Conservation (phyloP, 2,888 invertebrate species). For the Athetis lepigone region DNA sequence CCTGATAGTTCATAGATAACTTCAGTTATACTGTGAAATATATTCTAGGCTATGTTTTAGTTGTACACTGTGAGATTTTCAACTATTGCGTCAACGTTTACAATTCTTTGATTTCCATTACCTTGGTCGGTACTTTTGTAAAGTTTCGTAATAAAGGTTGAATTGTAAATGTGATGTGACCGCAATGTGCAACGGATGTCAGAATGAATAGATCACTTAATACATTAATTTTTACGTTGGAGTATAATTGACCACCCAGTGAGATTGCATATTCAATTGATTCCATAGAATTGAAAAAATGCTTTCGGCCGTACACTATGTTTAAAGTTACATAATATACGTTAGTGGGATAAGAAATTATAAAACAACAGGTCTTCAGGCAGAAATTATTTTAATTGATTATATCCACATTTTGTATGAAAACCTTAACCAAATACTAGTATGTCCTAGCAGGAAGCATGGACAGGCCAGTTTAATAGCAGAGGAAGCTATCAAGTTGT, state of each 20-base stretch:
- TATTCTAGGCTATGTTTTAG: slow-evolving; percentile 54
- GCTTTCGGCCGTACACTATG: not conserved
- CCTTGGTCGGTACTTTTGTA: slow-evolving; percentile 36
- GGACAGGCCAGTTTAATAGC: slow-evolving; percentile 74
- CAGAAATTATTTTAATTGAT: slow-evolving; percentile 38
- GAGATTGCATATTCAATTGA: slow-evolving; percentile 24
- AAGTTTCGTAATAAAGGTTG: slow-evolving; percentile 49
- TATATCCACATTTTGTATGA: slow-evolving; percentile 54
- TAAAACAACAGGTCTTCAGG: slow-evolving; percentile 17
- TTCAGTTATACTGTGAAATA: slow-evolving; percentile 68
- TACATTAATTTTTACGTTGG: slow-evolving; percentile 31
- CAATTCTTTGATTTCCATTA: slow-evolving; percentile 48
- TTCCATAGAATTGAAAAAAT: slow-evolving; percentile 12
- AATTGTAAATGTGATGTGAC: slow-evolving; percentile 52
- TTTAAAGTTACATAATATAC: not conserved
- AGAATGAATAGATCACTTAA: slow-evolving; percentile 48
- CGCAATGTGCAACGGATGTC: slow-evolving; percentile 51
- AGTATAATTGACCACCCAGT: slow-evolving; percentile 37
- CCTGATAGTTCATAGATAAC: slow-evolving; percentile 76
- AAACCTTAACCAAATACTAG: slow-evolving; percentile 58
- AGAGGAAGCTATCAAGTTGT: slow-evolving; percentile 89
- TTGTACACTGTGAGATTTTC: slow-evolving; percentile 59
- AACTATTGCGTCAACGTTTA: slow-evolving; percentile 28
- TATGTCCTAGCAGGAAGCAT: slow-evolving; percentile 69
- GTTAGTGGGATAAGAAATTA: not conserved